These are phyloP conservation scores for Chymomyza procnemis DNA, from an alignment of 2,888 invertebrate species.

Conservation along the genomic window DNA sequence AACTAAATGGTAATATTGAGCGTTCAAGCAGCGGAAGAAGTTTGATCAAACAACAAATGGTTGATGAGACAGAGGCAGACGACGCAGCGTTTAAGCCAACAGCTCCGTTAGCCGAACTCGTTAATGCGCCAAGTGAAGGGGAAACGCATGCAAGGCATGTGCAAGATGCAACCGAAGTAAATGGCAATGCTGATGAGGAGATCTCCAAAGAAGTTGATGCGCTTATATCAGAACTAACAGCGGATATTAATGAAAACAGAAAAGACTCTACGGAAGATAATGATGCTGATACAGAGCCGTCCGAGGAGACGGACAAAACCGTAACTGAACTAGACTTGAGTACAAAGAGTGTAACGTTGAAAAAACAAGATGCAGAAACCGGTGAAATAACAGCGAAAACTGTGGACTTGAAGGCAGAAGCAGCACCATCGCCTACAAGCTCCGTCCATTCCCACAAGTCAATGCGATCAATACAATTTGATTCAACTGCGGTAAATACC, in stretches of 20 bases:
- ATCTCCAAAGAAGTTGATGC: conserved; percentile 2
- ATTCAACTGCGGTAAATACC: conserved; percentile 42
- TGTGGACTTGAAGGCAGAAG: neutral
- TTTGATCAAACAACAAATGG: conserved; percentile 40
- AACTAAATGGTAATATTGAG: conserved; percentile 52
- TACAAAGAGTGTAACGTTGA: neutral
- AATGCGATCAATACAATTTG: conserved; percentile 53
- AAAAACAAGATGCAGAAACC: conserved; percentile 1
- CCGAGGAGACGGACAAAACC: neutral
- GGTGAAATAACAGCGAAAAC: neutral
- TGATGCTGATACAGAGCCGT: neutral
- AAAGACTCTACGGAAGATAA: neutral
- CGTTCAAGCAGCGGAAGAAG: conserved; percentile 44
- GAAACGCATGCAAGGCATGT: neutral
- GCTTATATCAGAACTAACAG: neutral
- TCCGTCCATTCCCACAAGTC: conserved; percentile 61
- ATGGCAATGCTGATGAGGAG: conserved; percentile 27
- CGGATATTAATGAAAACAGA: neutral
- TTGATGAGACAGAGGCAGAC: conserved; percentile 31
- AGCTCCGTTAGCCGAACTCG: conserved; percentile 33
- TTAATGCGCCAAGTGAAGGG: neutral
- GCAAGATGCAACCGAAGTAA: conserved; percentile 33
- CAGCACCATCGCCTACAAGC: conserved; percentile 53
- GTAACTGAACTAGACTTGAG: neutral
- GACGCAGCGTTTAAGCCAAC: conserved; percentile 24